phyloP scores from a whole-genome alignment of 2,888 invertebrate genomes.

The Nemotelus pantherinus region DNA sequence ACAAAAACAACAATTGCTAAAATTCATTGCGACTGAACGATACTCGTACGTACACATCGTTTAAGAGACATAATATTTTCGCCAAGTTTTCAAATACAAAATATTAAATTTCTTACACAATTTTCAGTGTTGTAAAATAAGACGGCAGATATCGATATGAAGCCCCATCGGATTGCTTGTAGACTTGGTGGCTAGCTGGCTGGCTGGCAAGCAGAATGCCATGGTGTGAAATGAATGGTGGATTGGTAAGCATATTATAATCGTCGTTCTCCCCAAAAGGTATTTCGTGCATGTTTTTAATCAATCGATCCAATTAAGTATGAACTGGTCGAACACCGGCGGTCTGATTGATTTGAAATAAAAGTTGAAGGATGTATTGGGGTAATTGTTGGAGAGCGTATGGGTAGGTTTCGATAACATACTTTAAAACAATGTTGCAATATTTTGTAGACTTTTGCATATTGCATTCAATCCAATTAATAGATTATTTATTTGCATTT shows the following conservation, averaged over 20 bases:
- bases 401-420: too few relatives aligned
- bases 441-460: too few relatives aligned
- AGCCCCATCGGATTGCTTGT: constrained; percentile 46
- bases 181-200: background rate
- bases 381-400: too few relatives aligned
- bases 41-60: background rate
- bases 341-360: constrained; percentile 5
- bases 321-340: background rate
- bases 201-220: background rate
- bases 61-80: constrained; percentile 28
- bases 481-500: too few relatives aligned
- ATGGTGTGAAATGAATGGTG: constrained; percentile 11
- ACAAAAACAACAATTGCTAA: constrained; percentile 28
- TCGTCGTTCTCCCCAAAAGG: constrained; percentile 31
- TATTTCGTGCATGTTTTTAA: constrained; percentile 46
- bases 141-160: constrained; percentile 49
- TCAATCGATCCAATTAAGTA: constrained; percentile 51
- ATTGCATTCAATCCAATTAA: too few relatives aligned
- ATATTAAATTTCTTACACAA: constrained; percentile 51
- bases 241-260: too few relatives aligned
- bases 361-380: too few relatives aligned
- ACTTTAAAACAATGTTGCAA: too few relatives aligned
- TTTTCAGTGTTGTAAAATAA: constrained; percentile 49
- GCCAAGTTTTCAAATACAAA: constrained; percentile 46
- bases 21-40: too few relatives aligned